phyloP scores from a whole-genome alignment of 2,888 invertebrate genomes.

The Spodoptera littoralis region DNA sequence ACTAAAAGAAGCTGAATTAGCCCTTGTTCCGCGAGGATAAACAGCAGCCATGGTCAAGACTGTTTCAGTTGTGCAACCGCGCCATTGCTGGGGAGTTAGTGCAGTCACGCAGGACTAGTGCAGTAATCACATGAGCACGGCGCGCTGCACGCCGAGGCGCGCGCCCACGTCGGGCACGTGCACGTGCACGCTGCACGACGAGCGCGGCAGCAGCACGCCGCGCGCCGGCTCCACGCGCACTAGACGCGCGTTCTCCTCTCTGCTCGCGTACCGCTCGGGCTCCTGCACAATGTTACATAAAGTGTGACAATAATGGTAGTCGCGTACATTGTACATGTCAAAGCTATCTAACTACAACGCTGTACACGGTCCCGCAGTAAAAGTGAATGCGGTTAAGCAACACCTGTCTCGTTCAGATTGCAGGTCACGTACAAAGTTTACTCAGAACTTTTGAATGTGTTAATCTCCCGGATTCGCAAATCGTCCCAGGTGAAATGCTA shows the following conservation, averaged over 20 bases:
- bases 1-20: too few relatives aligned
- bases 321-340: too few relatives aligned
- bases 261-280: conserved; percentile 10
- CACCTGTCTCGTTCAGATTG: background rate
- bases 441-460: conserved; percentile 6
- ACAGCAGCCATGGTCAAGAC: too few relatives aligned
- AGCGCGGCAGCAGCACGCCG: conserved; percentile 58
- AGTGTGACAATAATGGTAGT: too few relatives aligned
- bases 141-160: conserved; percentile 64
- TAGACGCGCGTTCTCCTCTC: conserved; percentile 9
- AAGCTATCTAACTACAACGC: too few relatives aligned
- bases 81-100: background rate
- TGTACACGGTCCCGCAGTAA: too few relatives aligned
- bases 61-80: too few relatives aligned
- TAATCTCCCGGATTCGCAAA: conserved; percentile 14
- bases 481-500: conserved; percentile 1
- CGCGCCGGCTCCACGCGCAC: conserved; percentile 61
- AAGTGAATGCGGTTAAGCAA: background rate
- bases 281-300: conserved; percentile 13
- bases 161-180: conserved; percentile 67
- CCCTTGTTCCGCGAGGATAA: too few relatives aligned
- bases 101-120: too few relatives aligned
- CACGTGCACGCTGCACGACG: conserved; percentile 56
- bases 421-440: conserved; percentile 19
- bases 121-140: conserved; percentile 70